phyloP scores from a whole-genome alignment of 1,140 invertebrate genomes.

The Drosophila bocqueti region DNA sequence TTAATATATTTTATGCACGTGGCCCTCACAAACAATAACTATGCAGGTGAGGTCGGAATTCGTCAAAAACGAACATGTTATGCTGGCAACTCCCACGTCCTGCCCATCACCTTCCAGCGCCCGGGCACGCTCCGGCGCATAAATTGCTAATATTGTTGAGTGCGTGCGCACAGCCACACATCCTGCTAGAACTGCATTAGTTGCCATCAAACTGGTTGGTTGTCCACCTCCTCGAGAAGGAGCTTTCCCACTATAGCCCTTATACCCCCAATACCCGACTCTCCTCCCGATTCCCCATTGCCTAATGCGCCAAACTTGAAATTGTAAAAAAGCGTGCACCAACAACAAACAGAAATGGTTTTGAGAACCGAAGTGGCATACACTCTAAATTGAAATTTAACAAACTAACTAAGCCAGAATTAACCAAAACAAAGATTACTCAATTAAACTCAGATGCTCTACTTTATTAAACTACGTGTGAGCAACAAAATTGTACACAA shows the following conservation, averaged over 20 bases:
- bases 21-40: conserved; percentile 52
- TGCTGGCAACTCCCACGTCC: conserved; percentile 31
- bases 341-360: not conserved
- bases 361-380: not conserved
- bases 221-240: conserved; percentile 42
- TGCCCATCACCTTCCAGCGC: conserved; percentile 23
- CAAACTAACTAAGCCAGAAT: not conserved
- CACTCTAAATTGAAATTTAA: conserved; percentile 4
- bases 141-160: conserved; percentile 81
- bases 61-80: conserved; percentile 65
- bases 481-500: too few species aligned
- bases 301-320: conserved; percentile 20
- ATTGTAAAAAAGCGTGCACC: conserved; percentile 1
- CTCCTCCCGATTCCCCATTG: not conserved
- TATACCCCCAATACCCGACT: not conserved
- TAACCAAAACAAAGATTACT: not conserved
- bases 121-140: conserved; percentile 70
- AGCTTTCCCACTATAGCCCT: not conserved
- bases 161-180: conserved; percentile 49
- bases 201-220: conserved; percentile 46
- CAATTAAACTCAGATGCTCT: not conserved
- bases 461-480: not conserved
- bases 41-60: conserved; percentile 72
- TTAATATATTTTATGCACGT: conserved; percentile 73
- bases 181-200: conserved; percentile 61